Percentiles rank a stretch among this genome's conserved stretches.
Evolutionary conservation across 2,113 vertebrate genomes (phyloP).

Genomic region (Pao palembangensis): DNA sequence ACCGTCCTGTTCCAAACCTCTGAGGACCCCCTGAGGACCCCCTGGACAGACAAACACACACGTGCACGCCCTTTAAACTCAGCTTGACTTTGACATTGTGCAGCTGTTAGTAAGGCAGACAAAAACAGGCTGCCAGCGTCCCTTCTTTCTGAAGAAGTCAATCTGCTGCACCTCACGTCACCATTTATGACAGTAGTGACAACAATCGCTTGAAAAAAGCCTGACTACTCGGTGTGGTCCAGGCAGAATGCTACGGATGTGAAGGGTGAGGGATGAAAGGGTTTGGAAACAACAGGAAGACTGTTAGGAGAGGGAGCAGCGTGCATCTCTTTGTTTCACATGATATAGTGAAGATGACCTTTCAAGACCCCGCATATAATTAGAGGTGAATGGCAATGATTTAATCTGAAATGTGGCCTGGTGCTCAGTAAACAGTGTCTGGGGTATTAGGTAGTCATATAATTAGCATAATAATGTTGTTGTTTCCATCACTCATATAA

Average conservation of each 20-base stretch:
- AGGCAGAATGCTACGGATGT: background rate
- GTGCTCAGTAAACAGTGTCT: background rate
- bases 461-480: background rate
- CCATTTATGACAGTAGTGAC: too few relatives aligned
- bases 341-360: constrained; percentile 28
- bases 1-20: too few relatives aligned
- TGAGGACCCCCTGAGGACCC: too few relatives aligned
- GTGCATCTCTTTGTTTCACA: constrained; percentile 12
- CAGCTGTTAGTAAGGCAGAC: too few relatives aligned
- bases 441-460: background rate
- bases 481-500: background rate
- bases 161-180: too few relatives aligned
- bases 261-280: background rate
- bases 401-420: constrained; percentile 37
- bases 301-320: background rate
- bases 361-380: constrained; percentile 25
- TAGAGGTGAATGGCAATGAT: constrained; percentile 24
- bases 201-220: too few relatives aligned
- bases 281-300: constrained; percentile 1
- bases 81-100: too few relatives aligned
- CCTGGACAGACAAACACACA: too few relatives aligned
- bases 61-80: too few relatives aligned
- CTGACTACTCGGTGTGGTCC: too few relatives aligned
- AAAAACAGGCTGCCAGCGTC: too few relatives aligned
- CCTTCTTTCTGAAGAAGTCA: too few relatives aligned